phyloP scores from a whole-genome alignment of 2,797 vertebrate genomes.

The Onychomys arenicola region DNA sequence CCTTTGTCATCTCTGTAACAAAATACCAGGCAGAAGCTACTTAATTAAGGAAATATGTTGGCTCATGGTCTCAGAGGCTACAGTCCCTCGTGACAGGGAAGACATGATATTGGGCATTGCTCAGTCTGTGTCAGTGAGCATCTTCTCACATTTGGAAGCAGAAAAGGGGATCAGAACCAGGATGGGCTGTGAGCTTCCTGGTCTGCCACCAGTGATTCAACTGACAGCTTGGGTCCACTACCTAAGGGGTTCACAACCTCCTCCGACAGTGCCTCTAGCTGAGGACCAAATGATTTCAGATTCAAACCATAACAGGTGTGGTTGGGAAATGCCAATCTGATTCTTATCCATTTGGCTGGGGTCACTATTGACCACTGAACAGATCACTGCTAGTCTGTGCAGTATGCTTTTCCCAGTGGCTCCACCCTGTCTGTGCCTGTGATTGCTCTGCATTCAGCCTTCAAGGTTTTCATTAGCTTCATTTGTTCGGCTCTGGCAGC shows the following conservation, averaged over 20 bases:
- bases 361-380: background rate
- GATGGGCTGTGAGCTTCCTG: background rate
- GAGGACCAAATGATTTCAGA: background rate
- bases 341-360: background rate
- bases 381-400: accelerated
- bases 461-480: background rate
- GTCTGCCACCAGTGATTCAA: background rate
- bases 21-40: background rate
- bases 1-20: background rate
- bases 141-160: background rate
- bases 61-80: background rate
- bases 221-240: background rate
- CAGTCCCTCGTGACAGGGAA: background rate
- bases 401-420: too few species aligned
- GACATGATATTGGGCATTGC: too few species aligned
- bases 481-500: background rate
- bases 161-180: background rate
- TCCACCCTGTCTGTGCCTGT: background rate
- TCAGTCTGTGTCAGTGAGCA: background rate
- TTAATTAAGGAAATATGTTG: background rate
- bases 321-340: background rate
- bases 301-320: background rate
- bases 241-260: background rate
- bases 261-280: background rate
- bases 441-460: background rate